Percentiles rank a stretch among this genome's conserved stretches.
phyloP scores from a whole-genome alignment of 1,140 invertebrate genomes.

The Lepidurus couesii region DNA sequence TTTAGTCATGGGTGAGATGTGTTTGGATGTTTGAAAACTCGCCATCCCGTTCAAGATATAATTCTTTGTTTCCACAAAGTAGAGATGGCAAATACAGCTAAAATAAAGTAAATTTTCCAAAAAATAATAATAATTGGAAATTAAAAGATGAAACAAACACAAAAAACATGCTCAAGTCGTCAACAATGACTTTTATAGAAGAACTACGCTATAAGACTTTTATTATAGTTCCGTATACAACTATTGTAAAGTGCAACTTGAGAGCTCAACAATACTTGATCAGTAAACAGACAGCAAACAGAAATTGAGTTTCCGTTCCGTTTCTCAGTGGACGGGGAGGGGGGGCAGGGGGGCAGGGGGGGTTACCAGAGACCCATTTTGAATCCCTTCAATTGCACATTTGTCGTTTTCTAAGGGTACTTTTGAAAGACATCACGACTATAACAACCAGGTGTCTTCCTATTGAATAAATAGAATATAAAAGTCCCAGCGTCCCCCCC shows the following conservation, averaged over 20 bases:
- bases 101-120: no score
- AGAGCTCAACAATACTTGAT: neutral
- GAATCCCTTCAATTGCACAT: constrained; percentile 19
- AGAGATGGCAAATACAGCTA: no score
- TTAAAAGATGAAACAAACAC: no score
- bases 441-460: neutral
- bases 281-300: constrained; percentile 14
- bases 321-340: neutral
- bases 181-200: no score
- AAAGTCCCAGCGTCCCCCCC: neutral
- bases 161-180: no score
- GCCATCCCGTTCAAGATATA: neutral
- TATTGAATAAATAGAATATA: neutral
- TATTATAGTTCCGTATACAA: neutral
- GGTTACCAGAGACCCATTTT: neutral
- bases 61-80: no score
- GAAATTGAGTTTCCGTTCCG: neutral
- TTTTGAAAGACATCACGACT: constrained; percentile 11
- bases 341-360: no score
- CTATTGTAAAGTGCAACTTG: neutral
- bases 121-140: no score
- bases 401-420: constrained; percentile 7
- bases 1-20: neutral
- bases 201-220: no score
- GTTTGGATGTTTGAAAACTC: neutral